Evolutionary conservation across 2,797 vertebrate species (phyloP).

Genomic region (Amazona finschi): DNA sequence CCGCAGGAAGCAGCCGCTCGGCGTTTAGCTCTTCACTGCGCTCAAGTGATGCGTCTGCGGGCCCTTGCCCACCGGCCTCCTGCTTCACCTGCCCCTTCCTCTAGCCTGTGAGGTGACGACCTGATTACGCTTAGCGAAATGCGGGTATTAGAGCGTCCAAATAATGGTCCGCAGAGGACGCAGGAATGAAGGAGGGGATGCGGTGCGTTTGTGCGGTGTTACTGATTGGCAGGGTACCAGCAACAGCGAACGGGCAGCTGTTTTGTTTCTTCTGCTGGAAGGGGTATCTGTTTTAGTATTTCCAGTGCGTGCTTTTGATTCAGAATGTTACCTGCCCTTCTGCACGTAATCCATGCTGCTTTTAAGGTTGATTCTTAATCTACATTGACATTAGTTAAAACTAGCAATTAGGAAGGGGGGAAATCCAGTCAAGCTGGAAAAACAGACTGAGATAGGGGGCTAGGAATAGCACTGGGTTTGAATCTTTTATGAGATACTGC

Average conservation of each 20-base stretch:
- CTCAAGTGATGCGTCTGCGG: background rate
- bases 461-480: background rate
- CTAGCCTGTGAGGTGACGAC: background rate
- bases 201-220: background rate
- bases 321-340: background rate
- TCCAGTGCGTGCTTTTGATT: background rate
- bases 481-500: background rate
- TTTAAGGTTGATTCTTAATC: background rate
- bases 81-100: background rate
- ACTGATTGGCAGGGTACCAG: background rate
- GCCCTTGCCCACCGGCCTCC: background rate
- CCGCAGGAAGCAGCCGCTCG: background rate
- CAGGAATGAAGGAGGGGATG: background rate
- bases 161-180: background rate
- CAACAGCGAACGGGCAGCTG: background rate
- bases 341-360: background rate
- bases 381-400: background rate
- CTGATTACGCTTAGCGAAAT: background rate
- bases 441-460: background rate
- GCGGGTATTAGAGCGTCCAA: background rate
- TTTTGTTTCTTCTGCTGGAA: background rate
- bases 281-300: background rate
- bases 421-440: slow-evolving; percentile 45
- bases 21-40: background rate
- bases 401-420: slow-evolving; percentile 20